phyloP scores from a whole-genome alignment of 2,113 vertebrate genomes.

The Pitta sordida region DNA sequence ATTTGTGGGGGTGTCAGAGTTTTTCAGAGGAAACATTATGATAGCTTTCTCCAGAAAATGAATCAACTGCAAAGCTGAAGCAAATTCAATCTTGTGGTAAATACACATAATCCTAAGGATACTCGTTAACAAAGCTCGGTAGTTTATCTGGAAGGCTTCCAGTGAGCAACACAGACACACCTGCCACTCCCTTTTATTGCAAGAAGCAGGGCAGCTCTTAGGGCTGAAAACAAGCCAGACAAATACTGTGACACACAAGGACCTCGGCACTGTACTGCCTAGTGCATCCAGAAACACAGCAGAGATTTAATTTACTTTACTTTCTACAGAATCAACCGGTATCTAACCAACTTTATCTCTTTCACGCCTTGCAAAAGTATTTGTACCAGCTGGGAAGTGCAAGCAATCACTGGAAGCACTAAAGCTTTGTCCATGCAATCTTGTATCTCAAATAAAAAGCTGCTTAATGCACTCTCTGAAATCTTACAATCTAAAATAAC shows the following conservation, averaged over 20 bases:
- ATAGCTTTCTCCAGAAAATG: background rate
- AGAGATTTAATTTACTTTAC: background rate
- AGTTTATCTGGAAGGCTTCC: background rate
- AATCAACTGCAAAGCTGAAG: background rate
- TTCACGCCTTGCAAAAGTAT: background rate
- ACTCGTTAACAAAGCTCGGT: background rate
- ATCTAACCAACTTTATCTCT: background rate
- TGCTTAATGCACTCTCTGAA: background rate
- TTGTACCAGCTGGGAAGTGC: background rate
- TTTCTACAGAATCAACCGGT: background rate
- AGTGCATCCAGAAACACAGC: background rate
- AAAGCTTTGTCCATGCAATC: background rate
- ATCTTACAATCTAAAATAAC: background rate
- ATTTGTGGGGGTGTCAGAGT: background rate
- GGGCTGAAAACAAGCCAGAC: background rate
- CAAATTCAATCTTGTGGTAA: background rate
- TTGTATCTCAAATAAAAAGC: background rate
- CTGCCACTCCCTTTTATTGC: constrained; percentile 3
- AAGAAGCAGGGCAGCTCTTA: background rate
- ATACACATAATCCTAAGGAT: background rate
- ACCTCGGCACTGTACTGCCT: background rate
- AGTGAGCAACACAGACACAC: background rate
- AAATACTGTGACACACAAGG: background rate
- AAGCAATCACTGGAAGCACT: background rate
- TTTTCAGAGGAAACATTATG: background rate